phyloP scores from a whole-genome alignment of 2,113 vertebrate species.

The Syngnathoides biaculeatus region DNA sequence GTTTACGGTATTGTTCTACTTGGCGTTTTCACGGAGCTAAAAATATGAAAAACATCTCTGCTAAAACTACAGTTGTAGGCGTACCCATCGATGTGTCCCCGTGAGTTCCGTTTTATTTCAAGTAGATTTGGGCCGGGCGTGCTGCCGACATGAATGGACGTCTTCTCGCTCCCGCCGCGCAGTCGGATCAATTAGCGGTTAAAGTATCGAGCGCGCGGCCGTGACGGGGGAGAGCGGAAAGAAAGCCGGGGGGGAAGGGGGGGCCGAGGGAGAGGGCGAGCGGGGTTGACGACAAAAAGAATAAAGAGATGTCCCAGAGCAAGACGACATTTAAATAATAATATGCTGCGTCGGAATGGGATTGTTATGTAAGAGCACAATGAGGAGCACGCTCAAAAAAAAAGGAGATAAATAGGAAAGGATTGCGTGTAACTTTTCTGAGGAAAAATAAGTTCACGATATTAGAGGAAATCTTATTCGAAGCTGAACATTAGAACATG shows the following conservation, averaged over 20 bases:
- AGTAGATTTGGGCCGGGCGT: conserved; percentile 6
- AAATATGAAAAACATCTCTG: neutral
- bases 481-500: too few species aligned
- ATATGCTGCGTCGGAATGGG: neutral
- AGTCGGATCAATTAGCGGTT: conserved; percentile 44
- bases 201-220: conserved; percentile 30
- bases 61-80: neutral
- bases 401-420: neutral
- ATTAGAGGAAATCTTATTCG: too few species aligned
- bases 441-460: too few species aligned
- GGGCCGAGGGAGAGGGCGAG: neutral
- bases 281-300: neutral
- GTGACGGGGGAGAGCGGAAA: conserved; percentile 16
- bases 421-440: neutral
- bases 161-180: conserved; percentile 21
- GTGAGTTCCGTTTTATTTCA: neutral
- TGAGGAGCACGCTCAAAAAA: neutral
- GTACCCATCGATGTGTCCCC: neutral
- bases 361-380: conserved; percentile 8
- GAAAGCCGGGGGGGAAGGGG: neutral
- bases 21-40: neutral
- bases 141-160: conserved; percentile 36
- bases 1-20: too few species aligned
- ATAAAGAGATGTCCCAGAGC: neutral
- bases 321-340: conserved; percentile 8